A percentile compares a stretch with the other conserved stretches of the same genome.
These are phyloP conservation scores for Calosoma granatense DNA, from an alignment of 1,140 invertebrate species.

Conservation along the genomic window DNA sequence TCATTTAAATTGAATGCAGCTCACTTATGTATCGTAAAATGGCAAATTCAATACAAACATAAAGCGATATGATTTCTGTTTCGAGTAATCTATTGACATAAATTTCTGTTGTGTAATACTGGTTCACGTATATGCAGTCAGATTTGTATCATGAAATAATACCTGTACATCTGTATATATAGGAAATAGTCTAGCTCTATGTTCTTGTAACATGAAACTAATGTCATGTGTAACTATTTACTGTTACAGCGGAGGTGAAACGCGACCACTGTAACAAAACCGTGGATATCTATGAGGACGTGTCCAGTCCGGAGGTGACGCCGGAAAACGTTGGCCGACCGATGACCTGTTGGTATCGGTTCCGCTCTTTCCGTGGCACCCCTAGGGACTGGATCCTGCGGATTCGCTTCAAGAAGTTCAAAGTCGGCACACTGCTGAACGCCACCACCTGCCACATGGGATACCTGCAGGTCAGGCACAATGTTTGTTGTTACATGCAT, in stretches of 20 bases:
- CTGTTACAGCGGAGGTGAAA: conserved; percentile 46
- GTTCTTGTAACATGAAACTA: conserved; percentile 32
- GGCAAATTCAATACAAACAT: too few relatives aligned
- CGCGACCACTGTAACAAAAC: conserved; percentile 84
- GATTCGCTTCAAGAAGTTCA: conserved; percentile 85
- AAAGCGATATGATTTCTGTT: too few relatives aligned
- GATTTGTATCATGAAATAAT: too few relatives aligned
- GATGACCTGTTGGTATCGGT: conserved; percentile 80
- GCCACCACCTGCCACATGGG: conserved; percentile 76
- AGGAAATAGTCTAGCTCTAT: too few relatives aligned
- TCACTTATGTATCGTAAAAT: too few relatives aligned
- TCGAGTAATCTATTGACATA: too few relatives aligned
- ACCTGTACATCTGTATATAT: too few relatives aligned
- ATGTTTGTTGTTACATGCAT: too few relatives aligned
- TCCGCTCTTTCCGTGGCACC: conserved; percentile 69
- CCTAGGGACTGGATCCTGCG: conserved; percentile 80
- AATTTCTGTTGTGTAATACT: too few relatives aligned
- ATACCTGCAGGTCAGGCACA: conserved; percentile 74
- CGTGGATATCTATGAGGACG: conserved; percentile 84
- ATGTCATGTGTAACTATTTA: too few relatives aligned
- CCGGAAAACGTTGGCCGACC: conserved; percentile 70
- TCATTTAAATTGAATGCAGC: too few relatives aligned
- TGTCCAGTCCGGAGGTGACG: conserved; percentile 73
- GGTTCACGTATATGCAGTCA: too few relatives aligned
- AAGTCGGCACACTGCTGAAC: conserved; percentile 76